Percentiles rank a stretch among this genome's conserved stretches.
Evolutionary conservation across 2,888 invertebrate species (phyloP).

Genomic region (Chloromyia formosa): DNA sequence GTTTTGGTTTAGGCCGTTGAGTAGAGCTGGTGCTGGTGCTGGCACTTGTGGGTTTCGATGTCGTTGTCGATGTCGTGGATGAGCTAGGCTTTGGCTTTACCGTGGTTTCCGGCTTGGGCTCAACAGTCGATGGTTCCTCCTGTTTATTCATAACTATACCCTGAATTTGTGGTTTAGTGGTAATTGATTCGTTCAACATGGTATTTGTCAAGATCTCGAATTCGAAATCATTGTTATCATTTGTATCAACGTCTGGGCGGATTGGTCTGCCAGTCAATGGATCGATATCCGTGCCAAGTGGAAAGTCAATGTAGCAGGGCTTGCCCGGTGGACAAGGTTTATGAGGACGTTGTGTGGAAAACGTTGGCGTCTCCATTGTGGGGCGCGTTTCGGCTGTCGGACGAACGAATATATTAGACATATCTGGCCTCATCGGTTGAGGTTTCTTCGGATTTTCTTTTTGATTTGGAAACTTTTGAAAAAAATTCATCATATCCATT

Average conservation of each 20-base stretch:
- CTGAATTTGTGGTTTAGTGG: neutral
- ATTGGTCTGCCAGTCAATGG: neutral
- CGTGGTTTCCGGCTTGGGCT: neutral
- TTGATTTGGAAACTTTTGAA: neutral
- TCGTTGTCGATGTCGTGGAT: neutral
- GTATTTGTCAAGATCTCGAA: neutral
- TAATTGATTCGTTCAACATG: neutral
- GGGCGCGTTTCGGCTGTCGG: neutral
- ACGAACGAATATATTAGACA: neutral
- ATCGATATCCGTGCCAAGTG: neutral
- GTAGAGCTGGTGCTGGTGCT: neutral
- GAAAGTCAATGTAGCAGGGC: neutral
- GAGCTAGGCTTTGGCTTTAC: neutral
- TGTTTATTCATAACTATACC: neutral
- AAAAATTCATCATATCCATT: neutral
- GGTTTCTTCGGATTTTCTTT: neutral
- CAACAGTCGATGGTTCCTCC: neutral
- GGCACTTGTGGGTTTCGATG: neutral
- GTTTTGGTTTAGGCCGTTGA: neutral
- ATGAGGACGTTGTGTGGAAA: neutral
- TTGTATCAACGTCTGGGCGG: neutral
- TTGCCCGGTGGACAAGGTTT: neutral
- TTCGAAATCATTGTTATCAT: neutral
- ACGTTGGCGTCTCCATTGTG: neutral
- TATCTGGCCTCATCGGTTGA: neutral